Base-by-base conservation (phyloP, 2,113 vertebrate genomes). In the Noturus placidus region DNA sequence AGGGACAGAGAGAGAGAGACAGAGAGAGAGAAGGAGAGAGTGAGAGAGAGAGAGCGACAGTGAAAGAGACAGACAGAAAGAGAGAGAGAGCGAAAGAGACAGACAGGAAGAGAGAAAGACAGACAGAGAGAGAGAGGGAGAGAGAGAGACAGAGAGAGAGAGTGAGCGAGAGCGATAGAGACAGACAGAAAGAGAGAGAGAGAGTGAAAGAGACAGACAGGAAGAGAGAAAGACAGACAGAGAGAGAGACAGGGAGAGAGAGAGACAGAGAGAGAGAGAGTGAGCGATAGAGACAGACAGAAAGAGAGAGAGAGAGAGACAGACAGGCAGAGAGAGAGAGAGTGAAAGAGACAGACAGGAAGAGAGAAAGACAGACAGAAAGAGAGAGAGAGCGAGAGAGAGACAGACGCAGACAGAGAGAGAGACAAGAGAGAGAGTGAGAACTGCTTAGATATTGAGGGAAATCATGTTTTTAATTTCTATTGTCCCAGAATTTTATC, bases 281-380 rank as follows among this genome's bases (percentile, higher is more conserved):
- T 33, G n/a, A 42, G 5, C 0, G 42, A 46, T 0, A 46, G 5
- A 46, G 42, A 46, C 0, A 46, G 87, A 87, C 89, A 79, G 88
- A 90, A 85, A 92, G 61, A 85, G 88, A 91, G 54, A 52, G 33
- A 86, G 74, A 78, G 38, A 52, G 80, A 89, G 10, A 93, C 90
- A 92, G 87, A 88, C n/a, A n/a, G n/a, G n/a, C n/a, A n/a, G 90
- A 92, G 87, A 86, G 90, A 92, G 87, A 86, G 90, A 82, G 84
- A 91, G 30, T 22, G 46, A 76, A 27, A 63, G 19, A 42, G 87
- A 87, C 88, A 79, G 88, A 89, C 85, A 92, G 57, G 84, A 88
- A 91, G 54, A 52, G 54, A 86, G 57, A 78, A n/a, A 52, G 80
- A 89, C 5, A 93, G 91, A 92, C 87, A 87, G 91, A 92, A 86